Conservation (phyloP, 1,140 invertebrate genomes). For the Maniola jurtina region DNA sequence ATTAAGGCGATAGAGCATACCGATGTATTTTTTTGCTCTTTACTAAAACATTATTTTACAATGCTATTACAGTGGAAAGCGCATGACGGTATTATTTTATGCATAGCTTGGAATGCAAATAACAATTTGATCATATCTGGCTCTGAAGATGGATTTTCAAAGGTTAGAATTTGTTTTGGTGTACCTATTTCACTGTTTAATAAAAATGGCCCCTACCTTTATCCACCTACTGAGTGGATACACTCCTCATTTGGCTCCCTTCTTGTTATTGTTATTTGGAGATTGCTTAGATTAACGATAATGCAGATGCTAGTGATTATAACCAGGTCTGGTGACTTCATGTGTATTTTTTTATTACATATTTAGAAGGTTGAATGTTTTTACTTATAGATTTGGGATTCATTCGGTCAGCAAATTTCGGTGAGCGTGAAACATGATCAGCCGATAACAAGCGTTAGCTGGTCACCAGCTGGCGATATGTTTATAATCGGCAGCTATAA, state of each 20-base stretch:
- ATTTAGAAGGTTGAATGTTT: conserved; percentile 9
- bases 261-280: too few relatives aligned
- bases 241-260: too few relatives aligned
- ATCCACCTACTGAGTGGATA: too few relatives aligned
- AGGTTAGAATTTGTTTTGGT: too few relatives aligned
- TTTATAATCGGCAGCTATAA: conserved; percentile 97
- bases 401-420: conserved; percentile 91
- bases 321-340: background rate
- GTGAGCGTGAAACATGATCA: conserved; percentile 90
- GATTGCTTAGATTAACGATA: too few relatives aligned
- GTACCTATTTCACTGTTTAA: too few relatives aligned
- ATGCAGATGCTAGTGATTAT: background rate
- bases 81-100: conserved; percentile 95
- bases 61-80: conserved; percentile 91
- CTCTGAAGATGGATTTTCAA: conserved; percentile 96
- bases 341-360: too few relatives aligned
- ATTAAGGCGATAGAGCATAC: too few relatives aligned
- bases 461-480: conserved; percentile 93
- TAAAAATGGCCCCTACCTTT: too few relatives aligned
- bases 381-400: conserved; percentile 86
- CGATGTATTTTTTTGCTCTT: background rate
- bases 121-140: conserved; percentile 95
- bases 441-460: conserved; percentile 94
- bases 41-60: background rate
- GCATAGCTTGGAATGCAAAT: conserved; percentile 92